Evolutionary conservation across 2,797 vertebrate species (phyloP), one percentile per base, ranked within the genome.

Genomic region (Cyclopterus lumpus): DNA sequence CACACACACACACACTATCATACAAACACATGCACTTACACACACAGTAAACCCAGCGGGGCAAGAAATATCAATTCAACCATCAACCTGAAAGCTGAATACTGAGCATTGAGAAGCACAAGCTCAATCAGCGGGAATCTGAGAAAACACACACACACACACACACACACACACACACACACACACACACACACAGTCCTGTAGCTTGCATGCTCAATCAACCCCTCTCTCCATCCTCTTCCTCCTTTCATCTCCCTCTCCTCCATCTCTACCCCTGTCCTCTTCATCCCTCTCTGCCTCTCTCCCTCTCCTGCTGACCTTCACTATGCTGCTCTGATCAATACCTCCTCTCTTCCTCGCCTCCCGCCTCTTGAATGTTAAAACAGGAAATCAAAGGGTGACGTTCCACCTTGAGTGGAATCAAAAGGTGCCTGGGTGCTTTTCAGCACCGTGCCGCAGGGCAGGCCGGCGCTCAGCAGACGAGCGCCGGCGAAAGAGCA

Each of bases 351-450:
- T 94, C 95, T 93, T 96, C 93, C 95, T 95, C 91, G 95, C 95
- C 95, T 94, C 94, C 94, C 87, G 90, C 92, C 94, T 94, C 94
- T 95, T 94, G 93, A 95, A 95, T 95, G 92, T 94, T 94, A 93
- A 95, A 94, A 93, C 94, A 94, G 96, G 92, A 97, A 98, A 97
- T 98, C 96, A 98, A 98, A 98, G 96, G 91, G 94, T 95, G 96
- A 95, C 94, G 95, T 95, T 97, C 95, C 63, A 97, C 97, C 95
- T 97, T 96, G 95, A 97, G 96, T 97, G 95, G 94, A 97, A 99
- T 98, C 96, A 99, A 97, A 97, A 95, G 95, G 95, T 95, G 96
- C 96, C 96, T 94, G 95, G 95, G 77, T 90, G 94, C 93, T 91
- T 92, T 90, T 93, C 85, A 93, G 89, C 80, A 93, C 67, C 70